Conservation (phyloP, 1,140 invertebrate genomes). For the Periplaneta americana region DNA sequence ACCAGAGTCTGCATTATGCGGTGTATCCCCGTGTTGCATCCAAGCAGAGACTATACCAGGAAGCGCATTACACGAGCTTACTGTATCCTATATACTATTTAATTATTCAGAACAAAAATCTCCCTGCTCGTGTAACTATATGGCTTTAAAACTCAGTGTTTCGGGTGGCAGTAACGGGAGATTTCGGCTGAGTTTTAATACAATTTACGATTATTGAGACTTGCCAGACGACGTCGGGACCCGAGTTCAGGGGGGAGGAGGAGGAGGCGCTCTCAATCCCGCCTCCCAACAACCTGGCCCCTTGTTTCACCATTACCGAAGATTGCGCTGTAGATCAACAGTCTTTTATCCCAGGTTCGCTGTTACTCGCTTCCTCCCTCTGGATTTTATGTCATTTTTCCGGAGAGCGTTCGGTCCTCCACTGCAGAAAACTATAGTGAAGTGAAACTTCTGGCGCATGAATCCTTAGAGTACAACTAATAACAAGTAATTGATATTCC, state of each 20-base stretch:
- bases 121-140: not conserved
- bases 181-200: conserved; percentile 42
- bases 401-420: not conserved
- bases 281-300: not conserved
- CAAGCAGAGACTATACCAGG: not conserved
- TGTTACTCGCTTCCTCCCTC: not conserved
- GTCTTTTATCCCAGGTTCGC: conserved; percentile 4
- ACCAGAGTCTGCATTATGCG: too few relatives aligned
- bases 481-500: too few relatives aligned
- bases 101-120: not conserved
- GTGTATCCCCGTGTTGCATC: too few relatives aligned
- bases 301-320: conserved; percentile 12
- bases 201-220: conserved; percentile 42
- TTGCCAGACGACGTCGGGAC: conserved; percentile 6
- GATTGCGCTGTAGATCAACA: conserved; percentile 15
- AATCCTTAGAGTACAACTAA: too few relatives aligned
- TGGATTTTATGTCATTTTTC: not conserved
- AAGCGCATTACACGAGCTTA: not conserved
- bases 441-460: too few relatives aligned
- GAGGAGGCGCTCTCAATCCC: not conserved
- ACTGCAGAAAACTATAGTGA: not conserved
- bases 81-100: not conserved
- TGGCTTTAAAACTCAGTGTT: not conserved
- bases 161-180: conserved; percentile 29
- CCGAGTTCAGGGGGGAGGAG: not conserved